Percentiles rank a stretch among this genome's conserved stretches.
phyloP scores from a whole-genome alignment of 37 sponge, comb jelly and placozoan genomes.

The Beroe ovata region DNA sequence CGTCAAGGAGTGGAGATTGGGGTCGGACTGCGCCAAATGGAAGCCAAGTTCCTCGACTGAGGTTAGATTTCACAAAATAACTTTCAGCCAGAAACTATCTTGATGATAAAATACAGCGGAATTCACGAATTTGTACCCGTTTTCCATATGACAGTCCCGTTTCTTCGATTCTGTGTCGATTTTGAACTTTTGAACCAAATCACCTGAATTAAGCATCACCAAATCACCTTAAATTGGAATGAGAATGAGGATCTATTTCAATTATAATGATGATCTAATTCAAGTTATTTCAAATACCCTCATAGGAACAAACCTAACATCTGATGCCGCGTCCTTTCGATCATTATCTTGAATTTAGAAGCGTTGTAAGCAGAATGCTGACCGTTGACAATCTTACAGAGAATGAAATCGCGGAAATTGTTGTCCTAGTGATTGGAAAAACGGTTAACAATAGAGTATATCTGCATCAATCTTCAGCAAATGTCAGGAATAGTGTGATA shows the following conservation, averaged over 20 bases:
- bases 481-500: background rate
- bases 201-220: too few species aligned
- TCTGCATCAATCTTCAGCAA: too few species aligned
- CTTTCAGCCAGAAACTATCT: too few species aligned
- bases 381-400: conserved; percentile 87
- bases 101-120: too few species aligned
- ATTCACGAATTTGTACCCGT: conserved; percentile 1
- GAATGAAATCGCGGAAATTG: conserved; percentile 74
- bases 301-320: conserved; percentile 8
- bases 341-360: conserved; percentile 84
- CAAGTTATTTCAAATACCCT: too few species aligned
- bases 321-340: conserved; percentile 64
- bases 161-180: conserved; percentile 45
- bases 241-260: too few species aligned
- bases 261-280: too few species aligned
- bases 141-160: conserved; percentile 47
- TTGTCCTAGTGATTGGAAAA: conserved; percentile 71
- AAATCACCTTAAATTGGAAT: too few species aligned
- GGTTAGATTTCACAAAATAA: too few species aligned
- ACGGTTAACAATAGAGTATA: too few species aligned
- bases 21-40: conserved; percentile 83
- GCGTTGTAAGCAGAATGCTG: conserved; percentile 85
- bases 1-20: conserved; percentile 77
- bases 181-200: conserved; percentile 21
- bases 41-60: conserved; percentile 79